A percentile compares a stretch with the other conserved stretches of the same genome.
Conservation (phyloP, 2,888 invertebrate genomes). For the Chrysotoxum bicinctum region DNA sequence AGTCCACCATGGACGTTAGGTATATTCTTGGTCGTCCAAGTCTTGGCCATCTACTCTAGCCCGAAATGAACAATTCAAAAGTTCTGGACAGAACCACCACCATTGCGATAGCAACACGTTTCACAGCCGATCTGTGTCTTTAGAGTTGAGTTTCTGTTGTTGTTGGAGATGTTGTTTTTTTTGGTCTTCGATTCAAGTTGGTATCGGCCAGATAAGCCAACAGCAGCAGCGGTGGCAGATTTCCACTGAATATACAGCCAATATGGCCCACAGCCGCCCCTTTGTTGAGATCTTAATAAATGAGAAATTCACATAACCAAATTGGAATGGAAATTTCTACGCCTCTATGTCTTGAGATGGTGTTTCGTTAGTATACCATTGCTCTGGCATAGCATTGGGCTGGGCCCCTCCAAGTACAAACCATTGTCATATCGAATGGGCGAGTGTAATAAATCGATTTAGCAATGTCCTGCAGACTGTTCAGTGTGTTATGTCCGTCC, state of each 20-base stretch:
- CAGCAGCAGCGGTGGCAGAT: constrained; percentile 62
- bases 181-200: constrained; percentile 36
- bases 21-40: constrained; percentile 16
- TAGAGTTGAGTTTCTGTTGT: not conserved
- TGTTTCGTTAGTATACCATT: not conserved
- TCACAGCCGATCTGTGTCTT: constrained; percentile 29
- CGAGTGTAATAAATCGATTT: constrained; percentile 72
- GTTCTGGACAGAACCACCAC: constrained; percentile 53
- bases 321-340: constrained; percentile 73
- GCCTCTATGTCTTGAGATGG: constrained; percentile 36
- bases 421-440: constrained; percentile 59
- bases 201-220: constrained; percentile 61
- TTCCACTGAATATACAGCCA: constrained; percentile 62
- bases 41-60: constrained; percentile 22
- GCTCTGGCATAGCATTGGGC: constrained; percentile 21
- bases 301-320: constrained; percentile 71
- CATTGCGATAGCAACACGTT: constrained; percentile 20
- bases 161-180: constrained; percentile 5
- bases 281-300: constrained; percentile 73
- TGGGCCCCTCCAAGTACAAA: constrained; percentile 22
- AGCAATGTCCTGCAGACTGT: constrained; percentile 54
- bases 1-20: constrained; percentile 53
- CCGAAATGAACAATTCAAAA: constrained; percentile 47
- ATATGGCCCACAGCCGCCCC: constrained; percentile 67
- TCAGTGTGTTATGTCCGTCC: constrained; percentile 34